Percentiles rank a stretch among this genome's conserved stretches.
Conservation (phyloP, 2,113 vertebrate genomes). For the Charina bottae region DNA sequence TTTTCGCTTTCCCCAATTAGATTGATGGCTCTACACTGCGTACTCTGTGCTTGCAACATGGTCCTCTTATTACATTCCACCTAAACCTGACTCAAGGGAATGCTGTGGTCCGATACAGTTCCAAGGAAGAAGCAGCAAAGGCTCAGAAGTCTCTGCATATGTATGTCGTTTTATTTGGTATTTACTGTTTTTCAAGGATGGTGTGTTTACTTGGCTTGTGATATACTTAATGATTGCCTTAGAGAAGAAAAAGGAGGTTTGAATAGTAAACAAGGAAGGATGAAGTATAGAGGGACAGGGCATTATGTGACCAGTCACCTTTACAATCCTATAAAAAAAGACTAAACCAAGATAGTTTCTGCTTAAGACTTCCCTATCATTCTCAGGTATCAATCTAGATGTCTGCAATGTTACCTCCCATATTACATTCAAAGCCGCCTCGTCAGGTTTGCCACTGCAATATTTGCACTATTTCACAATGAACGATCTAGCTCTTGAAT, state of each 20-base stretch:
- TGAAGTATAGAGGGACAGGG: rapidly evolving
- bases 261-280: not conserved
- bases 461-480: not conserved
- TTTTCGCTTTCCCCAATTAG: conserved; percentile 65
- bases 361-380: not conserved
- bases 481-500: not conserved
- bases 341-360: not conserved
- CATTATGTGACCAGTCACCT: not conserved
- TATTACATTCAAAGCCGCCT: not conserved
- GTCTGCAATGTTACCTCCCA: not conserved
- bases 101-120: conserved; percentile 98
- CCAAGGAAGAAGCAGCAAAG: conserved; percentile 97
- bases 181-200: not conserved
- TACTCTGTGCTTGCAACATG: conserved; percentile 97
- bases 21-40: conserved; percentile 98
- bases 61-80: conserved; percentile 98
- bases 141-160: conserved; percentile 99
- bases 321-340: not conserved
- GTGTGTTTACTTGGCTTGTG: not conserved
- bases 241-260: not conserved
- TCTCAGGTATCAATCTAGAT: not conserved
- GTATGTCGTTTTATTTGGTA: conserved; percentile 70
- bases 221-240: not conserved
- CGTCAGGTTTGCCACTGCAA: not conserved
- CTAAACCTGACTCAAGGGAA: conserved; percentile 99